A percentile compares a stretch with the other conserved stretches of the same genome.
These are phyloP conservation scores for Drosophila neotestacea DNA, from an alignment of 2,888 invertebrate species.

Conservation along the genomic window DNA sequence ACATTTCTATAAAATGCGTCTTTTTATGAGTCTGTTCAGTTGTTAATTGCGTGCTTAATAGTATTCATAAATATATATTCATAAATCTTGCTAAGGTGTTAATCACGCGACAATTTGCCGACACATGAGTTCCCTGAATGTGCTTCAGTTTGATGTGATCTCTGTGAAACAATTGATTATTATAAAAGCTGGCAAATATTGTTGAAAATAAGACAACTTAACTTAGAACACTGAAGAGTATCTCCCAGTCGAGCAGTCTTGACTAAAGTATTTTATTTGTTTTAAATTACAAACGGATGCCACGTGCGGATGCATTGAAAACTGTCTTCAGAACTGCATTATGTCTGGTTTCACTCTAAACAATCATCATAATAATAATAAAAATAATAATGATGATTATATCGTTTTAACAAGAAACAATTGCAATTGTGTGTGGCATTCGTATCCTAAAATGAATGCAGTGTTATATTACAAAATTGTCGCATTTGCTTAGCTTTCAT, in stretches of 20 bases:
- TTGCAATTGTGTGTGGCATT: conserved; percentile 2
- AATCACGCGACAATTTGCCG: conserved; percentile 38
- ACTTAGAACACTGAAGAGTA: neutral
- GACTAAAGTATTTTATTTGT: neutral
- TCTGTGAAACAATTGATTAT: conserved; percentile 1
- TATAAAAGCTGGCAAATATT: too few species aligned
- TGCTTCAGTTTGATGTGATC: neutral
- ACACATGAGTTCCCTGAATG: conserved; percentile 29
- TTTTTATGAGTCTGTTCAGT: conserved; percentile 10
- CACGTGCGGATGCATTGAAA: conserved; percentile 44
- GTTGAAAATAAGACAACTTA: too few species aligned
- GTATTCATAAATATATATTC: conserved; percentile 16
- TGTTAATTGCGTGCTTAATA: conserved; percentile 36
- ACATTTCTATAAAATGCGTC: conserved; percentile 2
- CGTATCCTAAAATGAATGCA: conserved; percentile 2
- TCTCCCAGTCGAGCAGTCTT: neutral
- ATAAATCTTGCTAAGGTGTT: conserved; percentile 16
- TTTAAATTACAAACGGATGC: conserved; percentile 24
- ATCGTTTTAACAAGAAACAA: conserved; percentile 2
- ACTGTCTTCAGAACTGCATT: conserved; percentile 32
- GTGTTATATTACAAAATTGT: conserved; percentile 12
- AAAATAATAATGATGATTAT: neutral
- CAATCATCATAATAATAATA: conserved; percentile 4
- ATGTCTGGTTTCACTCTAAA: conserved; percentile 23
- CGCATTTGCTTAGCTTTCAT: conserved; percentile 38